A percentile compares a stretch with the other conserved stretches of the same genome.
Conservation (phyloP, 2,113 vertebrate genomes). For the Ellobius talpinus region DNA sequence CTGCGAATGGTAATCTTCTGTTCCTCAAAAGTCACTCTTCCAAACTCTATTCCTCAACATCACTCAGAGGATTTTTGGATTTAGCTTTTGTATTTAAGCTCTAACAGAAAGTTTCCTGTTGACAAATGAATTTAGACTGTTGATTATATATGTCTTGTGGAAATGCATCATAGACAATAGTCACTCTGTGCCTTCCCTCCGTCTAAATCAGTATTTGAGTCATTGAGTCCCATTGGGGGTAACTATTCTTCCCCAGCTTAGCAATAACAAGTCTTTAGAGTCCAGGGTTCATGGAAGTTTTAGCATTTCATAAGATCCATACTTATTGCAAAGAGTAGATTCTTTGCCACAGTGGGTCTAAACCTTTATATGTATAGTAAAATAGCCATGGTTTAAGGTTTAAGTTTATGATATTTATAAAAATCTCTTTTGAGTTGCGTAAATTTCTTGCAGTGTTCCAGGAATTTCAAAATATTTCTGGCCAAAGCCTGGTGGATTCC, state of each 20-base stretch:
- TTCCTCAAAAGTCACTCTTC: neutral
- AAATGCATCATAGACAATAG: neutral
- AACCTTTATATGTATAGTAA: neutral
- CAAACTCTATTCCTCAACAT: neutral
- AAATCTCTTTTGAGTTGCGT: conserved; percentile 32
- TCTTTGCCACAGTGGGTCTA: neutral
- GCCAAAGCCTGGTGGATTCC: conserved; percentile 88
- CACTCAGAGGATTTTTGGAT: neutral
- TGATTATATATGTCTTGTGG: neutral
- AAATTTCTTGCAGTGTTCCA: conserved; percentile 87
- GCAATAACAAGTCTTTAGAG: neutral
- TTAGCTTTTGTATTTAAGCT: neutral
- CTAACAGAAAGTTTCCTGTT: neutral
- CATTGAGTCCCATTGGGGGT: neutral
- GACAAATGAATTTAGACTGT: neutral
- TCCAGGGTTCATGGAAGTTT: neutral
- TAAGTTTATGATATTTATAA: neutral
- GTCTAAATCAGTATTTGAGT: neutral
- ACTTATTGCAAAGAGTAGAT: neutral
- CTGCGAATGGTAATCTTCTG: neutral
- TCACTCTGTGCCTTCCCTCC: neutral
- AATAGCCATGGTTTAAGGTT: neutral
- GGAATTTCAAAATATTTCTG: conserved; percentile 90
- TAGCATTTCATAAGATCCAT: neutral
- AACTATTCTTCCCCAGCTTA: neutral